A percentile compares a stretch with the other conserved stretches of the same genome.
Conservation (phyloP, 2,113 vertebrate genomes). For the Toxostoma redivivum region DNA sequence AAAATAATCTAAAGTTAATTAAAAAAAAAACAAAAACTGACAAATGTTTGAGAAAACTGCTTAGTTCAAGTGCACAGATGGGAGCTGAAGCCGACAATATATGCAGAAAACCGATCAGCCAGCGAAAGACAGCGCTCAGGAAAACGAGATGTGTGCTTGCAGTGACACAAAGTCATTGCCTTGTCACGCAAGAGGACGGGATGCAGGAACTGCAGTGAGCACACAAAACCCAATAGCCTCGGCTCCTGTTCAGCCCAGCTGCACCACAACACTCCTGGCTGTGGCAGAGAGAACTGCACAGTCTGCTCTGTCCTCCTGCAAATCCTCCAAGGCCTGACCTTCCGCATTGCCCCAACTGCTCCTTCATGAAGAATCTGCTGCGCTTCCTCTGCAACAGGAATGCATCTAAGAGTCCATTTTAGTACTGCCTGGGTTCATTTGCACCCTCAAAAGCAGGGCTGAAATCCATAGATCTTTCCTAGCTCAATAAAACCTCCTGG, state of each 20-base stretch:
- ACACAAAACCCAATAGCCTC: not conserved
- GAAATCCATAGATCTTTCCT: conserved; percentile 54
- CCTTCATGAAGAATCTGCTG: not conserved
- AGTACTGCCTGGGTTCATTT: not conserved
- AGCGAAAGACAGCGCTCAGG: not conserved
- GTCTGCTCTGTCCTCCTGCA: not conserved
- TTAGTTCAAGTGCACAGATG: conserved; percentile 24
- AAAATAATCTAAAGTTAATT: conserved; percentile 44
- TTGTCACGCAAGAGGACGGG: conserved; percentile 4
- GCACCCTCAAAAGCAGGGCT: conserved; percentile 43
- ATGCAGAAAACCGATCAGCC: conserved; percentile 6
- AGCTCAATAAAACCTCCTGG: conserved; percentile 54
- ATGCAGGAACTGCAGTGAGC: conserved; percentile 13
- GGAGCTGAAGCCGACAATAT: conserved; percentile 11
- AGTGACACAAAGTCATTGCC: conserved; percentile 45
- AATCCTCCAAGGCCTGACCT: not conserved
- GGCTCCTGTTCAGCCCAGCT: conserved; percentile 32
- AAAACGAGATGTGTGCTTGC: not conserved
- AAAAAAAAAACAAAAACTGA: not conserved
- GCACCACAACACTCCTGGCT: not conserved
- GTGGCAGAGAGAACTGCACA: not conserved
- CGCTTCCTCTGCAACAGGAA: not conserved
- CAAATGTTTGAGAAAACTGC: not conserved
- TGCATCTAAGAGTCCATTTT: conserved; percentile 37
- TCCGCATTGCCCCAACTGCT: not conserved